Evolutionary conservation across 1,140 invertebrate species (phyloP), one percentile per base, ranked within the genome.

Genomic region (Pectinophora gossypiella): DNA sequence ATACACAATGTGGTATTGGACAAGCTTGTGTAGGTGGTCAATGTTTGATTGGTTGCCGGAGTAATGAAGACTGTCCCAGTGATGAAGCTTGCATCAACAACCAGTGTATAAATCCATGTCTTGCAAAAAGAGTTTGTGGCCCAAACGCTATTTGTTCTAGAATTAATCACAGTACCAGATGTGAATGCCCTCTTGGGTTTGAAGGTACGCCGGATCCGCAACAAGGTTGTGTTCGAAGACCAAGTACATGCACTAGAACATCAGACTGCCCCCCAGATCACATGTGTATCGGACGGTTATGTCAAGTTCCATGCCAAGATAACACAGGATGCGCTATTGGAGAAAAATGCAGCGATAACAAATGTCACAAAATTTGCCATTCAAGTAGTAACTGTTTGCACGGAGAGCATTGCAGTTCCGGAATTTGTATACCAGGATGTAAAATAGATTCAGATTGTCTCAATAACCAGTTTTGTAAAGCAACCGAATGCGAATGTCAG

Each of bases 171-270:
- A 88, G 87, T 13, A 92, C 92, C 1, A 86, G 89, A 18, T 97
- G 96, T 74, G 89, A 90, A 43, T 97, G 96, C 72, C 95, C 95
- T 0, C 73, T 90, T 21, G 94, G 95, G 22, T 97, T 97, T 72
- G 92, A 94, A 74, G 95, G 94, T 3, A 95, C 94, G 64, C 95
- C 95, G n/a, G 94, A 92, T n/a, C 92, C 96, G 2, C 90, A 96
- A 72, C 93, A 97, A 85, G 95, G 95, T 1, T 98, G 96, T 71
- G 92, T 96, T 9, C 85, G 96, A 63, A 91, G 94, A 50, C 92
- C 94, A 10, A 88, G 84, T 27, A 68, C 87, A 6, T 97, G 95
- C 70, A 73, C 87, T 56, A 88, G 87, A 48, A 89, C 89, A 36
- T 90, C 90, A 19, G 90, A 94, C 44, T 97, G 95, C 75, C 92